Evolutionary conservation across 2,113 vertebrate species (phyloP).

Genomic region (Stictonetta naevosa): DNA sequence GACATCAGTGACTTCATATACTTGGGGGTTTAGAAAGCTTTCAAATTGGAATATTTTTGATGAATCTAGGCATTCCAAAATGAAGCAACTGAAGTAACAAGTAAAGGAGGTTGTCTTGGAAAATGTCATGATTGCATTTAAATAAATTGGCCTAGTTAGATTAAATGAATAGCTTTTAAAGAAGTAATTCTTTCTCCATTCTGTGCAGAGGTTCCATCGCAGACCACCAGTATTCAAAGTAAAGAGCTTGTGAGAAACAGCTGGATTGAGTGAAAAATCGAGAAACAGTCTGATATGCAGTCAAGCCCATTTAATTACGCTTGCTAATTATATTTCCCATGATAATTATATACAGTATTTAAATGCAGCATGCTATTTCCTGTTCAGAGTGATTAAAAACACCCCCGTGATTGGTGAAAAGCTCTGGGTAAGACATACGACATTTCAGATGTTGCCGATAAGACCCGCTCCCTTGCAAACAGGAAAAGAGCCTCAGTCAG

Average conservation of each 20-base stretch:
- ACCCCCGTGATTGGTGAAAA: background rate
- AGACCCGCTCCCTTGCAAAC: background rate
- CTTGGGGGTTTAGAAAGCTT: background rate
- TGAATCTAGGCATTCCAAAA: background rate
- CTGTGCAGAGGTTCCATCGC: constrained; percentile 17
- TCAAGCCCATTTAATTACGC: constrained; percentile 70
- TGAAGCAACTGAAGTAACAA: constrained; percentile 2
- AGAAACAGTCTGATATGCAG: constrained; percentile 52
- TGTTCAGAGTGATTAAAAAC: constrained; percentile 64
- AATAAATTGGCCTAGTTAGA: constrained; percentile 61
- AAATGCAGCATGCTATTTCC: constrained; percentile 71
- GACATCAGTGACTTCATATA: background rate
- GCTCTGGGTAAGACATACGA: background rate
- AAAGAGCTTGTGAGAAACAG: constrained; percentile 69
- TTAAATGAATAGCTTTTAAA: constrained; percentile 59
- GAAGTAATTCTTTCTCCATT: constrained; percentile 32
- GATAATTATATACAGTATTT: constrained; percentile 72
- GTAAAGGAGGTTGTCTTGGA: constrained; percentile 4
- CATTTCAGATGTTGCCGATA: constrained; percentile 40
- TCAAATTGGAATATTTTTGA: background rate
- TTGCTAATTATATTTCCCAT: constrained; percentile 75
- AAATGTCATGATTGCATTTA: constrained; percentile 60
- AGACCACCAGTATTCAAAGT: constrained; percentile 70
- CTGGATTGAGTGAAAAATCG: constrained; percentile 69
- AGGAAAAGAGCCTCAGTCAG: background rate